These are phyloP conservation scores for Eumerus sabulonum DNA, from an alignment of 2,888 invertebrate genomes.

Conservation along the genomic window DNA sequence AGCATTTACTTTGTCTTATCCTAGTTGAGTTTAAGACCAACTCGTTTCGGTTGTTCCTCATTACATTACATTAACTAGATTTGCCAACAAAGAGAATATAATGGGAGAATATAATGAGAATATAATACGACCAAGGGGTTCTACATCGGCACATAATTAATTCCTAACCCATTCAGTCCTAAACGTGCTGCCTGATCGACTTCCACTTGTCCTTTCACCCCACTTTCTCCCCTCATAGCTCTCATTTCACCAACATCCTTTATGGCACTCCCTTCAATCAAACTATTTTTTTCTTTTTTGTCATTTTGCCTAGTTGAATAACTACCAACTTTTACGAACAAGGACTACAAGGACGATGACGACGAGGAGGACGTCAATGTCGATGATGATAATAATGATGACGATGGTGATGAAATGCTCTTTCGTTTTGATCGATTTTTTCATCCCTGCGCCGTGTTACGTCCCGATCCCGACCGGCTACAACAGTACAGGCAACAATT, in stretches of 20 bases:
- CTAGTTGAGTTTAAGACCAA: too few relatives aligned
- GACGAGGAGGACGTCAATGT: conserved; percentile 1
- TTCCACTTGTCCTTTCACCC: conserved; percentile 17
- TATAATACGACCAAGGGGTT: too few relatives aligned
- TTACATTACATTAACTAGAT: too few relatives aligned
- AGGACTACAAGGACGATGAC: not conserved
- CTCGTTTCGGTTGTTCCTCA: too few relatives aligned
- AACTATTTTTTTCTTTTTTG: not conserved
- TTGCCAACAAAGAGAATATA: too few relatives aligned
- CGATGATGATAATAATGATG: conserved; percentile 4
- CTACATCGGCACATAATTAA: too few relatives aligned
- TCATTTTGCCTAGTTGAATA: conserved; percentile 18
- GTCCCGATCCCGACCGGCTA: conserved; percentile 13
- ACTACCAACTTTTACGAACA: conserved; percentile 19
- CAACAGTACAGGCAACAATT: conserved; percentile 20
- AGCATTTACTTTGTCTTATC: too few relatives aligned
- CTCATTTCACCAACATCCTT: not conserved
- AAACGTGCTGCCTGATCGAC: not conserved
- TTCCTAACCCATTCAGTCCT: too few relatives aligned
- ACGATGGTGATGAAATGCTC: conserved; percentile 61
- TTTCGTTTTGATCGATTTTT: conserved; percentile 67
- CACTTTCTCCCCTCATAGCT: not conserved
- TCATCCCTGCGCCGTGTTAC: too few relatives aligned
- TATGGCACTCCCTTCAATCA: not conserved
- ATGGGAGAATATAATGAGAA: too few relatives aligned